A percentile compares a stretch with the other conserved stretches of the same genome.
Evolutionary conservation across 2,797 vertebrate genomes (phyloP).

Genomic region (Lepus oiostolus): DNA sequence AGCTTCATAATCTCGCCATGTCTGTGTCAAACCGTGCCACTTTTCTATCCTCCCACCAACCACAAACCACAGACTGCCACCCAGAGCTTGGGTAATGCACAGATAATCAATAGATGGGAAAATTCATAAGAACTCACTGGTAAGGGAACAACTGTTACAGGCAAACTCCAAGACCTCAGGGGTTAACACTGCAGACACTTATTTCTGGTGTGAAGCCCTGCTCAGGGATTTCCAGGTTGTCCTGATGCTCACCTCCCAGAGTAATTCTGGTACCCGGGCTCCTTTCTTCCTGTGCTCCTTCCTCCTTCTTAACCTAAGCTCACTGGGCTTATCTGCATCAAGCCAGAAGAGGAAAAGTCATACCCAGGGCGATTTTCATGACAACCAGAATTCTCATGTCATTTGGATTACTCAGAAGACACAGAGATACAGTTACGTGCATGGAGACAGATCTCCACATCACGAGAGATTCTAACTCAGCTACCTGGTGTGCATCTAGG

Average conservation of each 20-base stretch:
- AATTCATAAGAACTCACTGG: background rate
- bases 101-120: background rate
- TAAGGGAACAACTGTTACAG: background rate
- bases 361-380: background rate
- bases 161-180: background rate
- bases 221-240: background rate
- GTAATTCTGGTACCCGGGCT: background rate
- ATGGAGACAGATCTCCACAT: background rate
- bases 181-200: background rate
- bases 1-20: background rate
- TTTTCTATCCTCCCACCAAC: background rate
- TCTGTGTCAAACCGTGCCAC: background rate
- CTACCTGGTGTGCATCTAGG: background rate
- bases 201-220: background rate
- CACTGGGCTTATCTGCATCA: background rate
- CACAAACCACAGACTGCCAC: conserved; percentile 9
- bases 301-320: background rate
- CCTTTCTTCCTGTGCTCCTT: background rate
- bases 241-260: background rate
- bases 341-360: background rate
- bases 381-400: background rate
- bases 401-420: background rate
- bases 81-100: conserved; percentile 48
- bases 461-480: background rate
- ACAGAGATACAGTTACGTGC: background rate